Percentiles rank a stretch among this genome's conserved stretches.
These are phyloP conservation scores for Pristionchus arcanus DNA, from an alignment of 2,888 invertebrate genomes.

Conservation along the genomic window DNA sequence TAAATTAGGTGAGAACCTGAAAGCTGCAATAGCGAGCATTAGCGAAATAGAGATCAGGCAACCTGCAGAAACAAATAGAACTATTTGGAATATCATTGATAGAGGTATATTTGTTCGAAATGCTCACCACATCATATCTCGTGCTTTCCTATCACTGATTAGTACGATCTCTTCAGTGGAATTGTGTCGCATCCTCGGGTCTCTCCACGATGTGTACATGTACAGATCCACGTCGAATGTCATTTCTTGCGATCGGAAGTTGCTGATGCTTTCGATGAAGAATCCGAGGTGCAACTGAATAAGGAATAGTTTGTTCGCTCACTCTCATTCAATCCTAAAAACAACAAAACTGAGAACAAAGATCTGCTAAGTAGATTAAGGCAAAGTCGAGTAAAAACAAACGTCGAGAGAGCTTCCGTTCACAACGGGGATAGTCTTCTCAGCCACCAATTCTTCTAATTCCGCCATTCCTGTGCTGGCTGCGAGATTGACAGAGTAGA, in stretches of 20 bases:
- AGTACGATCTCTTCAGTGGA: constrained; percentile 68
- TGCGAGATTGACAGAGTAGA: background rate
- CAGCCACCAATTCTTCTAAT: background rate
- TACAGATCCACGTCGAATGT: constrained; percentile 77
- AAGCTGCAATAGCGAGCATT: constrained; percentile 64
- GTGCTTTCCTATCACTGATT: constrained; percentile 70
- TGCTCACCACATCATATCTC: constrained; percentile 72
- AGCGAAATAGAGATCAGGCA: constrained; percentile 75
- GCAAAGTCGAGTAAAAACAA: background rate
- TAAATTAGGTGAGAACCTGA: constrained; percentile 29
- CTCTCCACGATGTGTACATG: constrained; percentile 70
- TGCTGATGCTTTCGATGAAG: constrained; percentile 71
- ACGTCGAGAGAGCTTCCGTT: constrained; percentile 13
- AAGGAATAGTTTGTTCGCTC: background rate
- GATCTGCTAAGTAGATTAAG: background rate
- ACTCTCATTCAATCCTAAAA: background rate
- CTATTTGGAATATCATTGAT: background rate
- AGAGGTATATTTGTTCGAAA: too few species aligned
- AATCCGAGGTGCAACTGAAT: constrained; percentile 69
- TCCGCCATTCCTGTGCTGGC: constrained; percentile 7
- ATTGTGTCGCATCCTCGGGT: constrained; percentile 67
- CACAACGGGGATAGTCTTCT: background rate
- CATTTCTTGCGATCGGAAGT: constrained; percentile 72
- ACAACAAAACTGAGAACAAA: background rate
- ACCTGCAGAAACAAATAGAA: constrained; percentile 59